Conservation (phyloP, 2,888 invertebrate genomes). For the Formica aserva region DNA sequence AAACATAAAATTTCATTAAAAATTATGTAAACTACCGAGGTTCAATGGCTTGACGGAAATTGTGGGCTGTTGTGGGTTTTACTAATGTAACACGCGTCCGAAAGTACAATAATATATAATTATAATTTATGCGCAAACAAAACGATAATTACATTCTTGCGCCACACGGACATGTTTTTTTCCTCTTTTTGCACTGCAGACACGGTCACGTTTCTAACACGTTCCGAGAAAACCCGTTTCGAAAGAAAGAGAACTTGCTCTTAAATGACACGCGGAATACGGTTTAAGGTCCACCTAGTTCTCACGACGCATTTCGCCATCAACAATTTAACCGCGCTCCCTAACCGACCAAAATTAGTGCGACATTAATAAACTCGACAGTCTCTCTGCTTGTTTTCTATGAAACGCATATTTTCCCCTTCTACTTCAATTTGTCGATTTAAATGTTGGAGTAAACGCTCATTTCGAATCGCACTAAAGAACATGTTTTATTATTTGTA, state of each 20-base stretch:
- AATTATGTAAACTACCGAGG: not conserved
- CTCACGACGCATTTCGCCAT: constrained; percentile 71
- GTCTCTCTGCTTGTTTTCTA: constrained; percentile 2
- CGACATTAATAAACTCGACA: constrained; percentile 40
- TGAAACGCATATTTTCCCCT: not conserved
- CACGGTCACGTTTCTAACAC: constrained; percentile 65
- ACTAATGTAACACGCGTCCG: not conserved
- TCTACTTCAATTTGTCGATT: constrained; percentile 17
- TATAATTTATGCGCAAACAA: constrained; percentile 10
- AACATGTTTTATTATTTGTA: not conserved
- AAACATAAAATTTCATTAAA: not conserved
- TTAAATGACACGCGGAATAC: constrained; percentile 58
- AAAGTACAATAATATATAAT: not conserved
- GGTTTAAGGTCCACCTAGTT: constrained; percentile 68
- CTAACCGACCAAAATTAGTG: constrained; percentile 23
- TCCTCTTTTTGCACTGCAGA: constrained; percentile 50
- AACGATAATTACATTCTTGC: constrained; percentile 29
- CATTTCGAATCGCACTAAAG: not conserved
- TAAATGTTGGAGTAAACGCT: not conserved
- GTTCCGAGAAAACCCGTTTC: constrained; percentile 72
- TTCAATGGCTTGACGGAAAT: not conserved
- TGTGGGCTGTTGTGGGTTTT: not conserved
- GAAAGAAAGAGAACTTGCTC: constrained; percentile 72
- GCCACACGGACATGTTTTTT: constrained; percentile 45
- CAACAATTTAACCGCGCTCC: constrained; percentile 40